Conservation (phyloP, 1,140 invertebrate genomes). For the Zaprionus nigranus region DNA sequence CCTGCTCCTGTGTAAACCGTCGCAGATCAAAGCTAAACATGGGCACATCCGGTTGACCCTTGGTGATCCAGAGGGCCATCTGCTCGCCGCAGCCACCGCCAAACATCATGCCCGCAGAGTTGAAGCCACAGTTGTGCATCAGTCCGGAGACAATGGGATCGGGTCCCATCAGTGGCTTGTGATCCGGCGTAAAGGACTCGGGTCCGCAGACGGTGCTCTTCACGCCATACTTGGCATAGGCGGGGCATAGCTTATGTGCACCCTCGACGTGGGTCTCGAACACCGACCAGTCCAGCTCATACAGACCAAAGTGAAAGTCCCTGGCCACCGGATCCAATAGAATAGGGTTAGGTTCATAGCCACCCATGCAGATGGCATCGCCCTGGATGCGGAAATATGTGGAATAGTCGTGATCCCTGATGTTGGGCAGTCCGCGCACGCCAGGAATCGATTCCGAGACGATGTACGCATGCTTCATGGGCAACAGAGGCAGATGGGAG, state of each 20-base stretch:
- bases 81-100: conserved; percentile 94
- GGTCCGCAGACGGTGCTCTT: conserved; percentile 94
- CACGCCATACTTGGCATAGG: conserved; percentile 90
- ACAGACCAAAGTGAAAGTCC: conserved; percentile 92
- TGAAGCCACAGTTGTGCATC: conserved; percentile 94
- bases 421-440: conserved; percentile 90
- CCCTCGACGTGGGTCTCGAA: conserved; percentile 91
- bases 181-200: conserved; percentile 95
- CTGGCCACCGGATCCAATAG: conserved; percentile 91
- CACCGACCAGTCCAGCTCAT: conserved; percentile 93
- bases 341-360: conserved; percentile 94
- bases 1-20: conserved; percentile 90
- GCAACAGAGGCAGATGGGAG: conserved; percentile 89
- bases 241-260: conserved; percentile 90
- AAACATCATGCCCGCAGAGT: conserved; percentile 95
- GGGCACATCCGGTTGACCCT: conserved; percentile 91
- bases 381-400: conserved; percentile 94
- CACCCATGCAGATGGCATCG: conserved; percentile 92
- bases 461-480: conserved; percentile 96
- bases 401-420: conserved; percentile 93
- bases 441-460: conserved; percentile 91
- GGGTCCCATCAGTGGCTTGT: conserved; percentile 91
- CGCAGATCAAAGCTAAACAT: conserved; percentile 95
- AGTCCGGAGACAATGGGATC: conserved; percentile 85
- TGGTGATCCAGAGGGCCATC: conserved; percentile 92